These are phyloP conservation scores for Agrochola lychnidis DNA, from an alignment of 2,888 invertebrate species.

Conservation along the genomic window DNA sequence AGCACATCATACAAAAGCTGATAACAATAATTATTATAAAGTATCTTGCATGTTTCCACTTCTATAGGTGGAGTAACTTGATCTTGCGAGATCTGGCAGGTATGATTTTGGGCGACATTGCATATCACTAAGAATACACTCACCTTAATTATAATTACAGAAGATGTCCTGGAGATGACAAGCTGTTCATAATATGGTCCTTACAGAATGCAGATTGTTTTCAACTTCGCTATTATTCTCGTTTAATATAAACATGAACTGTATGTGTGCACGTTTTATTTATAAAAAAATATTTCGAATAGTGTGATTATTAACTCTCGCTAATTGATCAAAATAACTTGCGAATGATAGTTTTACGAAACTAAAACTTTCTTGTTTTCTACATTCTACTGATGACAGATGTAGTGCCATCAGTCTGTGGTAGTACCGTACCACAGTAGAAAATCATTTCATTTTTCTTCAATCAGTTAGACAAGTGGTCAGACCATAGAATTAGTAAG, in stretches of 20 bases:
- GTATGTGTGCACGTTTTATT: conserved; percentile 13
- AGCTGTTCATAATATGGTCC: conserved; percentile 45
- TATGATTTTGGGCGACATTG: not conserved
- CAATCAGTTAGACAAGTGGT: not conserved
- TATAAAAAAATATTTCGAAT: conserved; percentile 26
- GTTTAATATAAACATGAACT: conserved; percentile 18
- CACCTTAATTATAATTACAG: conserved; percentile 42
- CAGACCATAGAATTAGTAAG: not conserved
- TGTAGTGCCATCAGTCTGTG: no score
- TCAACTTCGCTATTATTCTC: conserved; percentile 41
- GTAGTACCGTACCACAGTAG: not conserved
- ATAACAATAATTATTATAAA: conserved; percentile 27
- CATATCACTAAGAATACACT: conserved; percentile 17
- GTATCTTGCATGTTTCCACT: conserved; percentile 6
- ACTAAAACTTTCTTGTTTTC: conserved; percentile 69
- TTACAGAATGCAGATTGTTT: conserved; percentile 46
- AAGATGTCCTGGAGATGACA: conserved; percentile 44
- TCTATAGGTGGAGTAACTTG: conserved; percentile 22
- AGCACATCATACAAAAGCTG: conserved; percentile 27
- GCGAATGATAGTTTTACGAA: conserved; percentile 40
- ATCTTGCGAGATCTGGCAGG: not conserved
- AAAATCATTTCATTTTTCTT: not conserved
- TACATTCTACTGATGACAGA: conserved; percentile 55
- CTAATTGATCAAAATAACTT: conserved; percentile 35
- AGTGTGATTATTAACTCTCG: conserved; percentile 19